A percentile compares a stretch with the other conserved stretches of the same genome.
Evolutionary conservation across 1,140 invertebrate genomes (phyloP).

Genomic region (Zelostemma sp.): DNA sequence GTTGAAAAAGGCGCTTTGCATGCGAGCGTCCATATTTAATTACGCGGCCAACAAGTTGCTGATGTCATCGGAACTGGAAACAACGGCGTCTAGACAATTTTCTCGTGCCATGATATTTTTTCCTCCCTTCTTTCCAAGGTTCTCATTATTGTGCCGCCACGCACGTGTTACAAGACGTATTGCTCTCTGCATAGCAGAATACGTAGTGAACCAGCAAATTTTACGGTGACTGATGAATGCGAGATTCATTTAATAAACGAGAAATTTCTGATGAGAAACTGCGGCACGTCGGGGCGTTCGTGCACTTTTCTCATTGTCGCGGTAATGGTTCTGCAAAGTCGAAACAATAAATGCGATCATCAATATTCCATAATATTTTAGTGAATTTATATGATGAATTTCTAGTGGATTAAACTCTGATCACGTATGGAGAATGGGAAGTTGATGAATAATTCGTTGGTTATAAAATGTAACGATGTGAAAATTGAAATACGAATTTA

Average conservation of each 20-base stretch:
- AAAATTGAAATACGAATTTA: too few species aligned
- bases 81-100: conserved; percentile 4
- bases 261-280: not conserved
- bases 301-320: not conserved
- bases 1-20: conserved; percentile 15
- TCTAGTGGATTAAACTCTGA: conserved; percentile 13
- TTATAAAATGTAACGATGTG: too few species aligned
- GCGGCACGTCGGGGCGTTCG: not conserved
- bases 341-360: too few species aligned
- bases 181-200: not conserved
- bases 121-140: not conserved
- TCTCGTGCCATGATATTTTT: not conserved
- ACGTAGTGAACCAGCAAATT: conserved; percentile 5
- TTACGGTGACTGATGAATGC: conserved; percentile 3
- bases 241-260: conserved; percentile 12
- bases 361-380: too few species aligned
- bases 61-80: conserved; percentile 3
- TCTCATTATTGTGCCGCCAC: not conserved
- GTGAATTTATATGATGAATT: too few species aligned
- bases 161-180: conserved; percentile 7
- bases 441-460: too few species aligned
- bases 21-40: conserved; percentile 22
- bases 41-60: conserved; percentile 20
- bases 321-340: not conserved
- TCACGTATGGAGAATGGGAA: not conserved